Evolutionary conservation across 2,797 vertebrate species (phyloP).

Genomic region (Erithacus rubecula): DNA sequence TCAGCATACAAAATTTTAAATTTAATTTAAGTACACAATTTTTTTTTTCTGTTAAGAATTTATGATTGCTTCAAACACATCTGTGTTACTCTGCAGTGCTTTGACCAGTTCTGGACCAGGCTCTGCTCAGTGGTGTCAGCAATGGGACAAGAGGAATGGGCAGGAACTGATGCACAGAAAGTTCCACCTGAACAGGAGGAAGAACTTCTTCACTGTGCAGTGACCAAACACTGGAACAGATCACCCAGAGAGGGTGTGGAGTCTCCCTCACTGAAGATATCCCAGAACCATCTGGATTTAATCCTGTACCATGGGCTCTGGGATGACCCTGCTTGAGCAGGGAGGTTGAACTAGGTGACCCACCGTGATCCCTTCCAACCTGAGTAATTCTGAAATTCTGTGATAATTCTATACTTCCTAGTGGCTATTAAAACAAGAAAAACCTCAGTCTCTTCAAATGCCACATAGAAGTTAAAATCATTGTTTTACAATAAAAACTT

Average conservation of each 20-base stretch:
- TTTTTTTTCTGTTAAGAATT: not conserved
- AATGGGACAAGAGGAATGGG: fast-evolving
- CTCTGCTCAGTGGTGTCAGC: not conserved
- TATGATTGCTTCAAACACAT: not conserved
- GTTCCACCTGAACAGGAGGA: not conserved
- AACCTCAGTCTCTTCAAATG: not conserved
- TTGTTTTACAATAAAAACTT: not conserved
- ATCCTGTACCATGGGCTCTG: fast-evolving
- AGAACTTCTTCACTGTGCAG: not conserved
- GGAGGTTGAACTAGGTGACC: fast-evolving
- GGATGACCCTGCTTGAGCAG: fast-evolving
- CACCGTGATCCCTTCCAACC: fast-evolving
- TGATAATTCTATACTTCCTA: not conserved
- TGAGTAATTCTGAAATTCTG: not conserved
- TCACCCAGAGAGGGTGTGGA: not conserved
- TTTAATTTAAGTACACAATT: not conserved
- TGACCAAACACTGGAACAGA: not conserved
- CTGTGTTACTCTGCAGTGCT: not conserved
- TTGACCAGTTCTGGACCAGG: not conserved
- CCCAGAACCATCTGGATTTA: fast-evolving
- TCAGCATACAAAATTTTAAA: not conserved
- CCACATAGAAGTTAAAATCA: not conserved
- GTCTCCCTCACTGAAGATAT: not conserved
- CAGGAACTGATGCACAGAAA: fast-evolving
- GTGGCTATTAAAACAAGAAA: not conserved